These are phyloP conservation scores for Lamellibrachia luymesi DNA, from an alignment of 1,140 invertebrate genomes.

Conservation along the genomic window DNA sequence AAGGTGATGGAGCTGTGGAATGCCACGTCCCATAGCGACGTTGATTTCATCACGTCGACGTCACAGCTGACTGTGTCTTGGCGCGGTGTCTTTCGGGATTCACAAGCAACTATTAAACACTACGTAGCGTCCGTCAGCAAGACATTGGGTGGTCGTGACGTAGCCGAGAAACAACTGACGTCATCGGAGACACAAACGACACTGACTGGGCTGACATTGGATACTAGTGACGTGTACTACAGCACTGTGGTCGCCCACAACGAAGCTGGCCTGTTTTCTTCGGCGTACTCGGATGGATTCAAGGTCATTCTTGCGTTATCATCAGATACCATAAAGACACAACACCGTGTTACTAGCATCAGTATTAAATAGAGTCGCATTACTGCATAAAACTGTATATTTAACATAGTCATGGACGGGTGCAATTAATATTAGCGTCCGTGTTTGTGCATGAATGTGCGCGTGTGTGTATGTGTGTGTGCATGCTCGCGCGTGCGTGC, in stretches of 20 bases:
- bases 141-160: not conserved
- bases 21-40: not conserved
- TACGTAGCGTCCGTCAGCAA: not conserved
- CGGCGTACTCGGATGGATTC: not conserved
- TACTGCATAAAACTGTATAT: too few relatives aligned
- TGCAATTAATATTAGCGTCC: too few relatives aligned
- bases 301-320: too few relatives aligned
- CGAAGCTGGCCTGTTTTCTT: not conserved
- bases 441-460: too few relatives aligned
- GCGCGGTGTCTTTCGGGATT: not conserved
- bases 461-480: too few relatives aligned
- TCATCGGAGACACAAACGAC: not conserved
- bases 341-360: too few relatives aligned
- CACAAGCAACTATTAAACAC: not conserved
- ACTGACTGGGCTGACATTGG: not conserved
- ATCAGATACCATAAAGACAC: too few relatives aligned
- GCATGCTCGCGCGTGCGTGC: too few relatives aligned
- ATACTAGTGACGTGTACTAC: not conserved
- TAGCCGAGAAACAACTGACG: not conserved
- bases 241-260: not conserved
- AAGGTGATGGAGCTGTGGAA: not conserved
- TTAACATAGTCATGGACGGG: too few relatives aligned
- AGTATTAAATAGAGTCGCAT: too few relatives aligned
- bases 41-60: not conserved
- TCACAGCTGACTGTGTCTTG: not conserved